Evolutionary conservation across 2,888 invertebrate species (phyloP).

Genomic region (Tenthredo distinguenda): DNA sequence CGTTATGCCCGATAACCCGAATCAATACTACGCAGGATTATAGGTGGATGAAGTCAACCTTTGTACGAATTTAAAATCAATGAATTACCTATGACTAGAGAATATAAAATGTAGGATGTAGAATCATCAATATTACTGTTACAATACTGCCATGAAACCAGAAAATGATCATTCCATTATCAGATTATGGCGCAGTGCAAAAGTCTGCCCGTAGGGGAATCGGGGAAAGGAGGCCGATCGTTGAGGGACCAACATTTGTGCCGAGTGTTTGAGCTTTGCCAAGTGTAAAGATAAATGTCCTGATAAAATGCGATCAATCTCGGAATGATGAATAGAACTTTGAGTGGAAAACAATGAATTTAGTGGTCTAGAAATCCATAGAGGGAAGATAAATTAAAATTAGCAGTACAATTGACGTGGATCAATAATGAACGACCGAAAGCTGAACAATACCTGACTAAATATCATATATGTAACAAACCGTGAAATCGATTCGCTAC

Average conservation of each 20-base stretch:
- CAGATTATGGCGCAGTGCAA: not conserved
- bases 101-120: not conserved
- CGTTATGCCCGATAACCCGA: not conserved
- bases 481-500: too few relatives aligned
- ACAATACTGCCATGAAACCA: not conserved
- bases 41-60: not conserved
- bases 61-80: not conserved
- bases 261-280: constrained; percentile 21
- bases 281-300: constrained; percentile 22
- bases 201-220: not conserved
- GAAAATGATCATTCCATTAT: not conserved
- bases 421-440: not conserved
- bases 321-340: constrained; percentile 8
- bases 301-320: constrained; percentile 20
- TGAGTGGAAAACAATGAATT: constrained; percentile 13
- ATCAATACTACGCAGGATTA: not conserved
- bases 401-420: not conserved
- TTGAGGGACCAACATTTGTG: not conserved
- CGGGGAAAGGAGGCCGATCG: not conserved
- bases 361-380: constrained; percentile 1
- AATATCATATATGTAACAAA: not conserved
- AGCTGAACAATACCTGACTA: not conserved
- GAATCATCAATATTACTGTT: not conserved
- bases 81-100: too few relatives aligned
- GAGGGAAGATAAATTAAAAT: constrained; percentile 2